These are phyloP conservation scores for Microctonus brassicae DNA, from an alignment of 2,888 invertebrate species.

Conservation along the genomic window DNA sequence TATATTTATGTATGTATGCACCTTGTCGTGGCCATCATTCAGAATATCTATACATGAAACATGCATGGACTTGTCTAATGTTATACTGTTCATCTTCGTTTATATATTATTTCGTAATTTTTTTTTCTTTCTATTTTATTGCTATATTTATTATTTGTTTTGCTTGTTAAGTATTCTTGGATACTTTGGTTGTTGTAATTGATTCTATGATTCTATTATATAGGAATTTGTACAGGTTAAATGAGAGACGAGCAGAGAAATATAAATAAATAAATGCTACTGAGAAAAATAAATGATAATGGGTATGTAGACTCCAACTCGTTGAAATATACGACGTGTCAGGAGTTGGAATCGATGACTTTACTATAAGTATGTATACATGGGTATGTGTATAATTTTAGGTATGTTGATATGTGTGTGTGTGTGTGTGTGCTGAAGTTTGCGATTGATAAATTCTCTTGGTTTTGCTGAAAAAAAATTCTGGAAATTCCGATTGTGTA, in stretches of 20 bases:
- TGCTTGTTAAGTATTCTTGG: too few relatives aligned
- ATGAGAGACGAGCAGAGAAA: slow-evolving; percentile 53
- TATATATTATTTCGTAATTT: background rate
- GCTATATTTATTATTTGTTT: background rate
- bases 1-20: too few relatives aligned
- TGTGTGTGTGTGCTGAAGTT: background rate
- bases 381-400: background rate
- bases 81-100: slow-evolving; percentile 9
- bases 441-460: slow-evolving; percentile 15
- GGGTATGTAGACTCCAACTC: too few relatives aligned
- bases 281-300: slow-evolving; percentile 59
- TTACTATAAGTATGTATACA: background rate
- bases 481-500: background rate
- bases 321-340: slow-evolving; percentile 25
- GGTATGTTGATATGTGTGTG: too few relatives aligned
- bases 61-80: background rate
- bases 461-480: background rate
- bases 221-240: background rate
- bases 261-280: slow-evolving; percentile 58
- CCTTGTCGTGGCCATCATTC: slow-evolving; percentile 29
- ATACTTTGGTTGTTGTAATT: too few relatives aligned
- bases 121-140: background rate
- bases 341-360: slow-evolving; percentile 9
- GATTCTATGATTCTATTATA: background rate
- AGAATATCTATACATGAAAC: background rate